These are phyloP conservation scores for Taxidea taxus DNA, from an alignment of 2,113 vertebrate species.

Conservation along the genomic window DNA sequence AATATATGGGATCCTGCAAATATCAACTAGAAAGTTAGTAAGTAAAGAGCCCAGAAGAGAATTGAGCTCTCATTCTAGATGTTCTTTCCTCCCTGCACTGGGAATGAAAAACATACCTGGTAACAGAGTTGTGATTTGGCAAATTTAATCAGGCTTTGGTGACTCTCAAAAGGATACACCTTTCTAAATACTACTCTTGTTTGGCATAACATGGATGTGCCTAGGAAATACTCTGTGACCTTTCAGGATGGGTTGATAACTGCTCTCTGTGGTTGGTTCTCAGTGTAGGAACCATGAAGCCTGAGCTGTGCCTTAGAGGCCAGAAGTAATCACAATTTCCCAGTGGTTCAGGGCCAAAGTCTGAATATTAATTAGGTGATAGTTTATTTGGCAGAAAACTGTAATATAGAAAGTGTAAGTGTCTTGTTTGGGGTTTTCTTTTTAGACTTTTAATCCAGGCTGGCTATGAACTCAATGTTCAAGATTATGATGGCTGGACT, in stretches of 20 bases:
- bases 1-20: background rate
- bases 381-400: background rate
- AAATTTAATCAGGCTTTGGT: background rate
- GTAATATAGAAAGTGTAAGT: background rate
- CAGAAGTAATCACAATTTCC: background rate
- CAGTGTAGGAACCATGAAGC: background rate
- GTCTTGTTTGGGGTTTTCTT: constrained; percentile 20
- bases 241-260: background rate
- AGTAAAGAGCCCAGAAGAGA: background rate
- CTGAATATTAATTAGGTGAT: background rate
- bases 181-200: background rate
- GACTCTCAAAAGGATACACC: background rate
- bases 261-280: background rate
- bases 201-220: background rate
- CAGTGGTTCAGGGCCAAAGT: background rate
- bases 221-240: background rate
- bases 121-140: background rate
- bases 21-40: background rate
- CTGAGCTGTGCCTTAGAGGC: background rate
- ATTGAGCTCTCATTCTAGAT: background rate
- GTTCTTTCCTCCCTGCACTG: background rate
- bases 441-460: constrained; percentile 93
- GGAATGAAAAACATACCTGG: background rate
- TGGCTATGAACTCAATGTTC: constrained; percentile 90
- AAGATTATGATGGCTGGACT: constrained; percentile 94